Evolutionary conservation across 2,797 vertebrate species (phyloP).

Genomic region (Tamandua tetradactyla): DNA sequence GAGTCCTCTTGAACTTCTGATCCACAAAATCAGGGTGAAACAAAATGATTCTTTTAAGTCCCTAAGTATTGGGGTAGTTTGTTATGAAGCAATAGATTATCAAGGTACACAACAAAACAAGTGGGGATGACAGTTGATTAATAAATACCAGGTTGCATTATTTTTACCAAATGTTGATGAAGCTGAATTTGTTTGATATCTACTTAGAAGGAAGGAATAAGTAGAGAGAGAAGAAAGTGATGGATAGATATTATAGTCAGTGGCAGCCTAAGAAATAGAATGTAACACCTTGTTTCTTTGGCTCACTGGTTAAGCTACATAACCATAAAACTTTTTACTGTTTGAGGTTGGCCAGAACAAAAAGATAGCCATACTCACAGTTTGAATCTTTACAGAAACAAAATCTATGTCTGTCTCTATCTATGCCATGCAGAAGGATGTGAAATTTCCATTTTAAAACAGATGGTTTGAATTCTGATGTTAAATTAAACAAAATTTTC

Average conservation of each 20-base stretch:
- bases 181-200: neutral
- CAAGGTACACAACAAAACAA: neutral
- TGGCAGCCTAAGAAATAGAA: neutral
- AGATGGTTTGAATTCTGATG: constrained; percentile 56
- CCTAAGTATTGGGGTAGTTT: neutral
- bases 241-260: neutral
- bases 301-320: neutral
- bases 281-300: neutral
- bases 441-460: constrained; percentile 47
- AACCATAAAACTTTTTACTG: neutral
- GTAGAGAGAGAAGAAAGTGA: too few relatives aligned
- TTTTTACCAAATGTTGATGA: neutral
- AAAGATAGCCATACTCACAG: neutral
- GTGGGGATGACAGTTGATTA: neutral
- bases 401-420: constrained; percentile 51
- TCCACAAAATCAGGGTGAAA: neutral
- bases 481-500: constrained; percentile 52
- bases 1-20: neutral
- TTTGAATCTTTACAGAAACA: constrained; percentile 23
- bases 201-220: neutral
- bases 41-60: neutral
- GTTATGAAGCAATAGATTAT: neutral
- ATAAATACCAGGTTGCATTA: neutral
- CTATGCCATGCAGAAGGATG: neutral
- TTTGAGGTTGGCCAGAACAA: constrained; percentile 33